Base-by-base conservation (phyloP, 2,797 vertebrate species). In the Argya squamiceps region DNA sequence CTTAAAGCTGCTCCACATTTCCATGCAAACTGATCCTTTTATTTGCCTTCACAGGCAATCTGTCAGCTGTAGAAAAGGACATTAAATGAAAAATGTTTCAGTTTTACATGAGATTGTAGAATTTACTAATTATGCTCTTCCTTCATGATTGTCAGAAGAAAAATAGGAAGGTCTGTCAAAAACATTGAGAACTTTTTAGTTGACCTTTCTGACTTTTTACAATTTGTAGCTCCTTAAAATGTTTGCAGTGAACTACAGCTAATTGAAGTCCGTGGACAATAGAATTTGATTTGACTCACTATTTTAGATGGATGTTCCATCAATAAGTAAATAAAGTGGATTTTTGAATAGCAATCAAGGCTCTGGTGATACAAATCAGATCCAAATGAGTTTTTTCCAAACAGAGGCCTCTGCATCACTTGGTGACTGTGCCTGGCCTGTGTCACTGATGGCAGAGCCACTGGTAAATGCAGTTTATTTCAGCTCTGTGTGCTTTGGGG, bases 291-390 rank as follows among this genome's bases (percentile, higher is more conserved):
- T 60, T 43, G 58, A 67, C 49, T 83, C 24, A 3, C 30, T 80
- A 6, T 27, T 46, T 52, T 14, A 53, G 50, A 17, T 62, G 39
- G 17, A n/a, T 26, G 8, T 87, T 77, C 44, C 68, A 41, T 47
- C 71, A 17, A 8, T 53, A 65, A 60, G 47, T 55, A 69, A 58
- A 34, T 39, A 49, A 74, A 60, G 41, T 43, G 55, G 30, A n/a
- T 44, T 88, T 85, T 39, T 55, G 44, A 44, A 64, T 60, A 85
- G 43, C 17, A 68, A 0, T 58, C 73, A 30, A 94, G 46, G 39
- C n/a, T 26, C 58, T 58, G 4, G 12, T 46, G n/a, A 27, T 55
- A 34, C 14, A 50, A 37, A 63, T 15, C 0, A 0, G 46, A 58
- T 58, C 27, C 64, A 30, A 83, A 52, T 62, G 14, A 69, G 29